A percentile compares a stretch with the other conserved stretches of the same genome.
These are phyloP conservation scores for Drosophila falleni DNA, from an alignment of 2,888 invertebrate genomes.

Conservation along the genomic window DNA sequence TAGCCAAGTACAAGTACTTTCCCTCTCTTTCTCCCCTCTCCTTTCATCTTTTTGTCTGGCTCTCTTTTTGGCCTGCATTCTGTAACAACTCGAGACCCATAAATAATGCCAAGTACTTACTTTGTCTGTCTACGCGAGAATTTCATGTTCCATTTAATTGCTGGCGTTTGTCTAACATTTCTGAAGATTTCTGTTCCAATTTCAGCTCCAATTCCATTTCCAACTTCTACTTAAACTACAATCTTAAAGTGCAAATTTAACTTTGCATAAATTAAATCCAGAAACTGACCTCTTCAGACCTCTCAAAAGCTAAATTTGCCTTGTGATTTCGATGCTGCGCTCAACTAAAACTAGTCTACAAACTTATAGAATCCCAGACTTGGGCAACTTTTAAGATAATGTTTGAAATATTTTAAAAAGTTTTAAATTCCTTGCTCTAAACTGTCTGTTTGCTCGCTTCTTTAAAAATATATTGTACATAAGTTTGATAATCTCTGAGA, in stretches of 20 bases:
- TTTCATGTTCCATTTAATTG: slow-evolving; percentile 62
- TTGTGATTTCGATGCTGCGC: slow-evolving; percentile 11
- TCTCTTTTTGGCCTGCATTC: slow-evolving; percentile 18
- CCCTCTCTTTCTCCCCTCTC: not conserved
- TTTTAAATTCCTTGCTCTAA: too few species aligned
- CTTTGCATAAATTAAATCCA: slow-evolving; percentile 67
- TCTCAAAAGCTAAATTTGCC: not conserved
- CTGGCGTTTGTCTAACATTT: slow-evolving; percentile 14
- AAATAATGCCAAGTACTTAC: slow-evolving; percentile 72
- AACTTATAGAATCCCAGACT: not conserved
- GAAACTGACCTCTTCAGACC: slow-evolving; percentile 16
- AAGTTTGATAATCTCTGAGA: too few species aligned
- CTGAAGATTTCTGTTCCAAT: not conserved
- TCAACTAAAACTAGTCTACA: slow-evolving; percentile 24
- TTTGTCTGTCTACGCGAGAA: slow-evolving; percentile 43
- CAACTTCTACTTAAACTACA: slow-evolving; percentile 1
- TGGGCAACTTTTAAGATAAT: too few species aligned
- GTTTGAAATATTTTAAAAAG: too few species aligned
- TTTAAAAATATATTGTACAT: too few species aligned
- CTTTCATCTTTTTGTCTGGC: too few species aligned
- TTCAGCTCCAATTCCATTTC: not conserved
- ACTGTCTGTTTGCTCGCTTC: too few species aligned
- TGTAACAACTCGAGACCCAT: slow-evolving; percentile 46
- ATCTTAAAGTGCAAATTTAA: slow-evolving; percentile 58
- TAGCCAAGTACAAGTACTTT: not conserved